Evolutionary conservation across 2,888 invertebrate species (phyloP), one percentile per base, ranked within the genome.

Genomic region (Elaeidobius kamerunicus): DNA sequence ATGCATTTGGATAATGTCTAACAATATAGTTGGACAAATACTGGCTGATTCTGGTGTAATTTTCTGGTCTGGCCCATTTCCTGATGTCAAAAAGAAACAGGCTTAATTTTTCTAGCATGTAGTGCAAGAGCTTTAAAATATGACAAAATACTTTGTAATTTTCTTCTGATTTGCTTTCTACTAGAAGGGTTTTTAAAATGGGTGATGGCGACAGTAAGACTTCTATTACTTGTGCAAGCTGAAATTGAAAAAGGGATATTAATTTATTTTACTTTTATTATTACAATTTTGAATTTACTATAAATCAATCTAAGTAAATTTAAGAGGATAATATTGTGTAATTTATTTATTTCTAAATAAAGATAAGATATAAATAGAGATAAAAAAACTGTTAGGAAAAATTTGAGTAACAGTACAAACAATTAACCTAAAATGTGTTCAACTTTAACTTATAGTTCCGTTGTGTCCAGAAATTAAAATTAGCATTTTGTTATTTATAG

Each of bases 131-230:
- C 9, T 40, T 43, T 3, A 77, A 64, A 60, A 78, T 75, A 55
- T 78, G 74, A 28, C 76, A 62, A 39, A 76, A 77, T 20, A 80
- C 69, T 4, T 69, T 67, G 11, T 56, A 57, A 28, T 54, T 58
- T 34, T 67, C 61, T 32, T 58, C 65, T 3, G 39, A 45, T 6
- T 55, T 28, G 32, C 61, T 61, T 55, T 64, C 64, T 2, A 65
- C 62, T 38, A 67, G 47, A 17, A 71, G 41, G 11, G 53, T 60
- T 45, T 68, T 69, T 46, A 73, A 49, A 34, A 72, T 63, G 28
- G 65, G 61, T 14, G 62, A 36, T 6, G 73, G 73, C 15, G 67
- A 60, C 3, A 67, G 61, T 12, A 72, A 57, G 23, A 63, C 60
- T 46, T 66, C 66, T n/a, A 69, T 64, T 2, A 68, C 52, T 63